A percentile compares a stretch with the other conserved stretches of the same genome.
Evolutionary conservation across 2,113 vertebrate genomes (phyloP).

Genomic region (Phalacrocorax aristotelis): DNA sequence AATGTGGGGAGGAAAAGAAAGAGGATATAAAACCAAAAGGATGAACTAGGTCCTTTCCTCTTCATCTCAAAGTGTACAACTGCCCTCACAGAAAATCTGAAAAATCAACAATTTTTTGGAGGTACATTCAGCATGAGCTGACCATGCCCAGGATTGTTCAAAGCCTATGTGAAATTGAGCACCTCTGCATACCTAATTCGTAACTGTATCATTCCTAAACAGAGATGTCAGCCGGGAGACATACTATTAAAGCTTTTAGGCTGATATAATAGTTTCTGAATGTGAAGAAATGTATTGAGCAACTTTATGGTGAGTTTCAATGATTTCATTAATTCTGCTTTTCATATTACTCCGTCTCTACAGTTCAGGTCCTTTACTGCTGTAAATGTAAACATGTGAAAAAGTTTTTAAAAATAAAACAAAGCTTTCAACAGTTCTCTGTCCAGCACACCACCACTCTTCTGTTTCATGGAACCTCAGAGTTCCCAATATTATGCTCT

Average conservation of each 20-base stretch:
- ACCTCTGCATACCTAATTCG: background rate
- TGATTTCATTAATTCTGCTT: background rate
- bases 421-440: background rate
- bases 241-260: background rate
- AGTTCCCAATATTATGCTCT: background rate
- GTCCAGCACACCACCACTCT: too few species aligned
- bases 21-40: background rate
- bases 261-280: background rate
- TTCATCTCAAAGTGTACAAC: background rate
- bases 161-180: background rate
- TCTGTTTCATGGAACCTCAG: background rate
- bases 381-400: background rate
- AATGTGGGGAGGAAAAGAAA: background rate
- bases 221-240: background rate
- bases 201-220: background rate
- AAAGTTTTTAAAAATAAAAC: background rate
- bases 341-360: background rate
- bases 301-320: background rate
- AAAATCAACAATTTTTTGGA: background rate
- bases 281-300: background rate
- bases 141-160: background rate
- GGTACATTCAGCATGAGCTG: background rate
- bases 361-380: background rate
- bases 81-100: background rate
- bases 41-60: background rate